A percentile compares a stretch with the other conserved stretches of the same genome.
Conservation (phyloP, 2,113 vertebrate genomes). For the Myrmecophaga tridactyla region DNA sequence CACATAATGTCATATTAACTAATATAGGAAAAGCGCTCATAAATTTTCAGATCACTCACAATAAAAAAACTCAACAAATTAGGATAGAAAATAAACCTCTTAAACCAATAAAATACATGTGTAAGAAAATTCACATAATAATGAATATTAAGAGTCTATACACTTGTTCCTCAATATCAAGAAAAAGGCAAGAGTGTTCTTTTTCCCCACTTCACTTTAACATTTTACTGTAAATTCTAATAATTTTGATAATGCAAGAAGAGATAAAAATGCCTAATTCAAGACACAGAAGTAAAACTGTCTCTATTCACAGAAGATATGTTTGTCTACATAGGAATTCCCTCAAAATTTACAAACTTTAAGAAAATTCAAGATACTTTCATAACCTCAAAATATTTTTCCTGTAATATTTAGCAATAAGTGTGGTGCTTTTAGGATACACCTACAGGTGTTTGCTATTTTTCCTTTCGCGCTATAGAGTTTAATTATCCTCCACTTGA, state of each 20-base stretch:
- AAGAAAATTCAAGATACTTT: not conserved
- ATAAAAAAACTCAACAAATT: not conserved
- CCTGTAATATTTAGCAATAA: not conserved
- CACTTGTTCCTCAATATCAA: not conserved
- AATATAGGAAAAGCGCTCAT: not conserved
- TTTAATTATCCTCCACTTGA: not conserved
- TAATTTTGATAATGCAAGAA: not conserved
- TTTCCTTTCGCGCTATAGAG: not conserved
- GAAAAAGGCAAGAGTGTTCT: not conserved
- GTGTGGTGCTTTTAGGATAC: not conserved
- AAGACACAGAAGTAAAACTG: not conserved
- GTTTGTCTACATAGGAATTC: not conserved
- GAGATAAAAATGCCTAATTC: not conserved
- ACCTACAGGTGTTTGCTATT: not conserved
- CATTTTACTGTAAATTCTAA: not conserved
- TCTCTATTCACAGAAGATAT: no score
- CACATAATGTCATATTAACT: not conserved
- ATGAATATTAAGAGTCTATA: not conserved
- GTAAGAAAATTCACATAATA: not conserved
- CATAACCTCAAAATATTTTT: not conserved
- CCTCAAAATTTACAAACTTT: not conserved
- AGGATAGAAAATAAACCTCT: not conserved
- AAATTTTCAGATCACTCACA: not conserved
- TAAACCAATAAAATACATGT: not conserved
- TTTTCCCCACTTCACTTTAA: accelerated